Conservation (phyloP, 1,140 invertebrate genomes). For the Battus philenor region DNA sequence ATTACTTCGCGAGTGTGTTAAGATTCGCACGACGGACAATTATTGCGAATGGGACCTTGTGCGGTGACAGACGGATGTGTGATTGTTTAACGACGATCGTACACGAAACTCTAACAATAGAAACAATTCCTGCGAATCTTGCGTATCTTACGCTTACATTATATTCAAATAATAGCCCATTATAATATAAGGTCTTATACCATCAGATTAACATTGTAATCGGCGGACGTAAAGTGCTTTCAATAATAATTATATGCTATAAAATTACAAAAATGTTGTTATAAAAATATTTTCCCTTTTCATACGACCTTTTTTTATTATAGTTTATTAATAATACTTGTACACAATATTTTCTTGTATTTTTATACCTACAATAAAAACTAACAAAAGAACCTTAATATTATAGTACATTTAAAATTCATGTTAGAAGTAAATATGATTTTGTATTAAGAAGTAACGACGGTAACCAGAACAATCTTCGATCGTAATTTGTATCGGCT, state of each 20-base stretch:
- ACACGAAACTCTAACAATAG: constrained; percentile 25
- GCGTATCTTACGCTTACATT: constrained; percentile 1
- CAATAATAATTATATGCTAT: constrained; percentile 1
- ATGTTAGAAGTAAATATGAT: background rate
- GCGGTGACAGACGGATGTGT: constrained; percentile 56
- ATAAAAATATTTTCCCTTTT: no score
- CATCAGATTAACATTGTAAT: constrained; percentile 7
- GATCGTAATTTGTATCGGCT: no score
- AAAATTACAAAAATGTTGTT: background rate
- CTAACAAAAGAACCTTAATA: background rate
- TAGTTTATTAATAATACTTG: background rate
- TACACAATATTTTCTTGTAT: background rate
- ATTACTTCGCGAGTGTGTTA: constrained; percentile 36
- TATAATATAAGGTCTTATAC: constrained; percentile 9
- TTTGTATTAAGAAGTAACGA: no score
- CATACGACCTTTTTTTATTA: background rate
- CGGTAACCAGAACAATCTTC: no score
- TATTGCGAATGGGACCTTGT: constrained; percentile 49
- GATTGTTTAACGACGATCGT: constrained; percentile 44
- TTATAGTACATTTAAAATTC: background rate
- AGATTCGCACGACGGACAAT: constrained; percentile 55
- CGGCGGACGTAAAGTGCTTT: constrained; percentile 1
- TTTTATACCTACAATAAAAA: background rate
- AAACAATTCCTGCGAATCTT: constrained; percentile 12
- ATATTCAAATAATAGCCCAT: constrained; percentile 17